Base-by-base conservation (phyloP, 2,797 vertebrate species). In the Lepidocolaptes lacrymiger region DNA sequence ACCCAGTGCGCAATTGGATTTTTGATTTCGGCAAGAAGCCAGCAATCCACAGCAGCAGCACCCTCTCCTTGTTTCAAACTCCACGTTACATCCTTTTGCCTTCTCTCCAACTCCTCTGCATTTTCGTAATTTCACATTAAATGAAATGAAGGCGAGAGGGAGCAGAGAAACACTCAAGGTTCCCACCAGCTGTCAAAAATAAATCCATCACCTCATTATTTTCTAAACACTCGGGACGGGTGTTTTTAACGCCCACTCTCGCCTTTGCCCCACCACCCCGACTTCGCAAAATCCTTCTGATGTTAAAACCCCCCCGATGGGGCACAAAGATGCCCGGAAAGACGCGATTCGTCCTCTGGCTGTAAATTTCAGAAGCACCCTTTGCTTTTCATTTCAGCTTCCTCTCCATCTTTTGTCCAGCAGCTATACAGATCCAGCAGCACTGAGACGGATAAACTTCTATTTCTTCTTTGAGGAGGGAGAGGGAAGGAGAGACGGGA, bases 1-100 rank as follows among this genome's bases (percentile, higher is more conserved):
- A 98, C 98, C 98, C 98, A 98, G 99, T 99, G 99, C 98, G 98
- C 98, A 98, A 98, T 96, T 96, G 98, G 97, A 97, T 97, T 97
- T 97, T 97, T 97, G 86, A 96, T 97, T 97, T 97, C 95, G 97
- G 97, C 96, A 89, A 88, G 92, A 93, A 91, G 95, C 89, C 96
- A 94, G 97, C 89, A 93, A 94, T 89, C 95, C 96, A 94, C 96
- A 89, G 92, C 93, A 88, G 79, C 95, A 91, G 95, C 88, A 93
- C 85, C 94, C 80, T 95, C 85, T 95, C 94, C 91, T 95, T 52
- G 78, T 97, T 93, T 89, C 96, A 90, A 97, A 98, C 95, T 98
- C 98, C 95, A 93, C 66, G 61, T 88, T 96, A 97, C 36, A 96
- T 95, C 95, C 97, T 73, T 94, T 80, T 81, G 94, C 94, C 94